A percentile compares a stretch with the other conserved stretches of the same genome.
phyloP scores from a whole-genome alignment of 2,797 vertebrate species.

The Cottoperca gobio region DNA sequence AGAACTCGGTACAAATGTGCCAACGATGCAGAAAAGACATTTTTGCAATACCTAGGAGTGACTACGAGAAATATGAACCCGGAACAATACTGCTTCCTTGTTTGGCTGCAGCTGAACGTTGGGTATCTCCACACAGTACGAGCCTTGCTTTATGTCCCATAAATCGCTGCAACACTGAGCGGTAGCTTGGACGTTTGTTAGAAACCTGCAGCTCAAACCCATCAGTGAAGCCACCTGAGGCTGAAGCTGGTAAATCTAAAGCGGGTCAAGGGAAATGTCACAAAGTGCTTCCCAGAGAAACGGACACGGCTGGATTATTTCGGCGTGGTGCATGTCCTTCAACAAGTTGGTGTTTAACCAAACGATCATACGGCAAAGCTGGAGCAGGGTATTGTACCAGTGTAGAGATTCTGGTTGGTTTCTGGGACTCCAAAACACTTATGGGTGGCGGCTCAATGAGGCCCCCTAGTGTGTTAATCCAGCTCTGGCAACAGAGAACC shows the following conservation, averaged over 20 bases:
- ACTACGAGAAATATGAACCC: background rate
- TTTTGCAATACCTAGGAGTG: background rate
- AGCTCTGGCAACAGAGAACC: background rate
- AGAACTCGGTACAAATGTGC: background rate
- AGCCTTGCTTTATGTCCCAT: slow-evolving; percentile 7
- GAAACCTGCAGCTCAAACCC: background rate
- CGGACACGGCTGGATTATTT: background rate
- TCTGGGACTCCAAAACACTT: slow-evolving; percentile 5
- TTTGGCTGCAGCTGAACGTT: background rate
- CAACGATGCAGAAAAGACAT: background rate
- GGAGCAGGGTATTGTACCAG: background rate
- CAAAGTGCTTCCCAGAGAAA: slow-evolving; percentile 20
- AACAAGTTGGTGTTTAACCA: background rate
- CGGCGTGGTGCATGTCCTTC: background rate
- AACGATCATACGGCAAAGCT: background rate
- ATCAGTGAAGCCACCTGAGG: background rate
- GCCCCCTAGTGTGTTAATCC: background rate
- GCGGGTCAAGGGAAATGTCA: background rate
- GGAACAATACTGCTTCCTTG: background rate
- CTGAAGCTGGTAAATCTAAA: background rate
- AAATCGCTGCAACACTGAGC: background rate
- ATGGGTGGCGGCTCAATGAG: too few relatives aligned
- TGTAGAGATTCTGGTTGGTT: background rate
- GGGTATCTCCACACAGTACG: background rate
- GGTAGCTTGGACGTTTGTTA: background rate